Evolutionary conservation across 2,797 vertebrate genomes (phyloP), one percentile per base, ranked within the genome.

Genomic region (Danionella dracula): DNA sequence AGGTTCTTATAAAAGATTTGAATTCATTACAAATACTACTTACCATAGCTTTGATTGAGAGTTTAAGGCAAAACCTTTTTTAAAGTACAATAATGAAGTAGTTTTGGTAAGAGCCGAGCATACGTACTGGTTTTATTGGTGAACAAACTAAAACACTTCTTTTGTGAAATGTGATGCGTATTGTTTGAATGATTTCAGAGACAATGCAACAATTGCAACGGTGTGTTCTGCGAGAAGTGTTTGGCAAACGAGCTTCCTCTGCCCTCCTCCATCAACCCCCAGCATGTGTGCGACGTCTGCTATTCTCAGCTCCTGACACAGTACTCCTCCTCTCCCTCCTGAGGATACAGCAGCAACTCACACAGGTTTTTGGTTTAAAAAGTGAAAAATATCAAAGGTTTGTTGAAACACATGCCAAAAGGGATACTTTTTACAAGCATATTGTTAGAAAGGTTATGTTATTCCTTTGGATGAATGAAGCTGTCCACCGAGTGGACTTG

Each of bases 251-350:
- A 94, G 82, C 86, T 95, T 75, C 96, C 94, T 1, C 81, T 97
- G 4, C 93, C 95, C 0, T 96, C 95, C 11, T 97, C 93, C 68
- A 96, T 97, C 65, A 85, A 92, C 63, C 95, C 93, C 0, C 90
- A 94, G 81, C 81, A 72, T 0, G 93, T 97, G 34, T 98, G 96
- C 65, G 78, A 83, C 1, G 29, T 79, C 45, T 98, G 96, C 77
- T 92, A 93, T 66, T 15, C 83, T 3, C 81, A 11, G 41, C 72
- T 97, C 15, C 90, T 97, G 37, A 90, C 91, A 67, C 92, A 93
- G 16, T 97, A 96, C 12, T 91, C 89, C 0, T 85, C 81, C 16
- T 92, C 89, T 0, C 93, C 93, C 0, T 75, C 89, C 2, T 97
- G 89, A 92, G 44, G 19, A 12, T 1, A 8, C 7, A 15, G 13